Evolutionary conservation across 2,797 vertebrate species (phyloP), one percentile per base, ranked within the genome.

Genomic region (Crotalus adamanteus): DNA sequence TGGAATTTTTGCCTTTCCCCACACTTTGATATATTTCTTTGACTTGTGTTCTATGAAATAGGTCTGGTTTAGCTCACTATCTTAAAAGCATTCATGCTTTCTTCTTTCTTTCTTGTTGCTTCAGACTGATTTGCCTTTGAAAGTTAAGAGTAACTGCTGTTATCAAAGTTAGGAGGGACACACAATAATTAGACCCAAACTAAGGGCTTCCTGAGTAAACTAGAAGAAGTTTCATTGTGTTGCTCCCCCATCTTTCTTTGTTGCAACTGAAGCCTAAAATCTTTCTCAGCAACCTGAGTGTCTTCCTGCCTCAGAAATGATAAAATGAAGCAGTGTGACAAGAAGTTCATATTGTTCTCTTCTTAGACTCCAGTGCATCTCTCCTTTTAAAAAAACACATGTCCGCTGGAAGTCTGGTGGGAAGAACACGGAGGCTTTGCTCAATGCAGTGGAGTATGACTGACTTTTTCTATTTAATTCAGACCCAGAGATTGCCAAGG

Each of bases 271-370:
- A 73, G 51, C 28, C n/a, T 37, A 0, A 47, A 86, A 60, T 91
- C 28, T 87, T 31, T 4, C 13, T 87, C 88, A 31, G 51, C 2
- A 28, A 0, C 37, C 7, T 55, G 31, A 0, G 37, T 65, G 90
- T 31, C 88, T 92, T 90, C 86, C 61, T 55, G n/a, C 26, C 25
- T 86, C 0, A 2, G 12, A 89, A 55, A 85, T 47, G 47, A 18
- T 73, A 42, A 59, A 25, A 47, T 60, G 55, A 65, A 13, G 18
- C 0, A 31, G 1, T 22, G 73, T 89, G 0, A 0, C 42, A 0
- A 0, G 20, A 0, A 0, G 53, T 51, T 22, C 3, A 0, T 0
- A 3, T 8, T 83, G 73, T 0, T 86, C 78, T 86, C 56, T 7
- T 26, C 3, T 11, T 13, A 31, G n/a, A 53, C 20, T 60, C 25